Base-by-base conservation (phyloP, 2,113 vertebrate species). In the Steatornis caripensis region DNA sequence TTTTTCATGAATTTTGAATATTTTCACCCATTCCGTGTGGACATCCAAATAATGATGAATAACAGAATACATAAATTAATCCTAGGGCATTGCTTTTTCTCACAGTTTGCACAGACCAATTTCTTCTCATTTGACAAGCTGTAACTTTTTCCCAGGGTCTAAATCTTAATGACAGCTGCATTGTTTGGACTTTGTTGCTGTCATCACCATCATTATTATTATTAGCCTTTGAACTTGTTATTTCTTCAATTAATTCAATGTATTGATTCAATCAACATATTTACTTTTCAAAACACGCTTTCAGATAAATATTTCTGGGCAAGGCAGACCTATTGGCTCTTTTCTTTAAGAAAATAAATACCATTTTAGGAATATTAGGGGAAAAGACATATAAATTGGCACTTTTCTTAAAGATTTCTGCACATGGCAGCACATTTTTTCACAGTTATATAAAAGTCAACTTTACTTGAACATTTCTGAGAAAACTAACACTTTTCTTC, bases 341-440 rank as follows among this genome's bases (percentile, higher is more conserved):
- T 91, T 95, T 78, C 66, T 55, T 90, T 94, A 91, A 97, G 92
- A 97, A 94, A 97, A 98, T 96, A 97, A 96, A 97, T 92, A 93
- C 84, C 77, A 90, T 96, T 96, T 93, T 77, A 68, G 93, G 94
- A 97, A 87, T 97, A 95, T 96, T 96, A 97, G 60, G 71, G 81
- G 74, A 43, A 96, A 96, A 96, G 69, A 37, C 94, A 91, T 93
- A 97, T 91, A 96, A 98, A 93, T 49, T 92, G 81, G 95, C 91
- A 93, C 41, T 88, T 95, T 94, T 91, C 80, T 93, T 90, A 91
- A 94, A 72, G 81, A 95, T 96, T 98, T 97, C 87, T 97, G 95
- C 93, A 93, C 95, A 96, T 92, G 88, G 84, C 87, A 97, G 96
- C 95, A 97, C 85, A 97, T 96, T 98, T 98, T 97, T 97, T 93